These are phyloP conservation scores for Strigamia transsilvanica DNA, from an alignment of 2,888 invertebrate species.

Conservation along the genomic window DNA sequence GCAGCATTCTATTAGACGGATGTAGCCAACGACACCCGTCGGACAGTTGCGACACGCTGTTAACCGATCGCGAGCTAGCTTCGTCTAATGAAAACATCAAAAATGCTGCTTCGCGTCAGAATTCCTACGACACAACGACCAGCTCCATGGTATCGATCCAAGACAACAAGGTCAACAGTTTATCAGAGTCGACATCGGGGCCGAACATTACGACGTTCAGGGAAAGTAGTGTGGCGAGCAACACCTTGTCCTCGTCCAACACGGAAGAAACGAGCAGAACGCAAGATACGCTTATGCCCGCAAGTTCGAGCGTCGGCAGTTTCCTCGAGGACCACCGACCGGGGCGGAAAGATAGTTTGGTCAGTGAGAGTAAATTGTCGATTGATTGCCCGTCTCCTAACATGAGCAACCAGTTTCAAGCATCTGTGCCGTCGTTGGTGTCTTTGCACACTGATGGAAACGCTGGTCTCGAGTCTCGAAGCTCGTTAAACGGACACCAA, in stretches of 20 bases:
- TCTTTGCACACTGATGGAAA: neutral
- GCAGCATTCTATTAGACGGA: conserved; percentile 14
- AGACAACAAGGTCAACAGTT: neutral
- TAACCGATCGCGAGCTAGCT: conserved; percentile 31
- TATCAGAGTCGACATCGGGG: neutral
- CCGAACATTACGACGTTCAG: neutral
- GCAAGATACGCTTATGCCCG: conserved; percentile 36
- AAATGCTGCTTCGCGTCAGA: conserved; percentile 50
- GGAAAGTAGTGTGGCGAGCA: neutral
- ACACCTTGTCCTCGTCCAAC: neutral
- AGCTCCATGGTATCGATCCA: conserved; percentile 33
- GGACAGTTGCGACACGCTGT: conserved; percentile 46
- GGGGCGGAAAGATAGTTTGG: conserved; percentile 42
- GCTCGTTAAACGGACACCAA: conserved; percentile 43
- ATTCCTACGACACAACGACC: conserved; percentile 50
- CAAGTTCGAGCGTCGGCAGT: conserved; percentile 53
- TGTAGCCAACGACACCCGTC: conserved; percentile 1
- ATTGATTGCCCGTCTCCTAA: conserved; percentile 9
- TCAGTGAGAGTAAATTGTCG: conserved; percentile 48
- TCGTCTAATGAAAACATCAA: conserved; percentile 48
- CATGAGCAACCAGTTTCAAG: conserved; percentile 1
- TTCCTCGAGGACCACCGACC: conserved; percentile 30
- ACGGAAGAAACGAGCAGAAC: neutral
- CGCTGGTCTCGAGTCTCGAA: conserved; percentile 28
- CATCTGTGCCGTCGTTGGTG: conserved; percentile 48